phyloP scores from a whole-genome alignment of 2,113 vertebrate genomes.

The Morone saxatilis region DNA sequence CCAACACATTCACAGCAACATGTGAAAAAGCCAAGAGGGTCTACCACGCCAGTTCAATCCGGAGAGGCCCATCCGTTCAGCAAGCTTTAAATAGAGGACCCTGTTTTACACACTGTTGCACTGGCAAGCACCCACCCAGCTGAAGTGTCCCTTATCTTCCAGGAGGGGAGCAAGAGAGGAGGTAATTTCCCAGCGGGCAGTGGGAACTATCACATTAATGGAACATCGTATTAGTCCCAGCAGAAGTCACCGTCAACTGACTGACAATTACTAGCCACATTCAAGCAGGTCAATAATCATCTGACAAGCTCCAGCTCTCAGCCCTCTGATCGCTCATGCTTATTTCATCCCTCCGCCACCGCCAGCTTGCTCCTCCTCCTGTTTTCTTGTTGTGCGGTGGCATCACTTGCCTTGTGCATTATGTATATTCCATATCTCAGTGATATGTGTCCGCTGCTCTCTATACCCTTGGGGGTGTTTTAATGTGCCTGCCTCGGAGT shows the following conservation, averaged over 20 bases:
- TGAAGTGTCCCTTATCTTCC: constrained; percentile 56
- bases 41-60: constrained; percentile 4
- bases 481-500: constrained; percentile 34
- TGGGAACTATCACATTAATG: constrained; percentile 42
- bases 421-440: constrained; percentile 47
- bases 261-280: constrained; percentile 48
- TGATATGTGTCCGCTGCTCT: constrained; percentile 35
- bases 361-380: background rate
- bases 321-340: constrained; percentile 3
- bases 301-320: constrained; percentile 30
- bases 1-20: constrained; percentile 14
- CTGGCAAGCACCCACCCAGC: constrained; percentile 20
- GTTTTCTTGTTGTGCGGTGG: constrained; percentile 19
- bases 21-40: constrained; percentile 9
- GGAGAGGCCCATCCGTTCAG: constrained; percentile 3
- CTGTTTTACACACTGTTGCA: constrained; percentile 50
- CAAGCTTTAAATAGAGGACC: constrained; percentile 41
- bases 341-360: background rate
- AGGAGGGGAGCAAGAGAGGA: constrained; percentile 40
- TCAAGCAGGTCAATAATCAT: constrained; percentile 47
- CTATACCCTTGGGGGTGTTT: constrained; percentile 42
- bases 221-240: background rate
- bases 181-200: constrained; percentile 64
- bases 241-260: constrained; percentile 28
- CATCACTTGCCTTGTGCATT: constrained; percentile 46